These are phyloP conservation scores for Acanthococcus lagerstroemiae DNA, from an alignment of 2,888 invertebrate species.

Conservation along the genomic window DNA sequence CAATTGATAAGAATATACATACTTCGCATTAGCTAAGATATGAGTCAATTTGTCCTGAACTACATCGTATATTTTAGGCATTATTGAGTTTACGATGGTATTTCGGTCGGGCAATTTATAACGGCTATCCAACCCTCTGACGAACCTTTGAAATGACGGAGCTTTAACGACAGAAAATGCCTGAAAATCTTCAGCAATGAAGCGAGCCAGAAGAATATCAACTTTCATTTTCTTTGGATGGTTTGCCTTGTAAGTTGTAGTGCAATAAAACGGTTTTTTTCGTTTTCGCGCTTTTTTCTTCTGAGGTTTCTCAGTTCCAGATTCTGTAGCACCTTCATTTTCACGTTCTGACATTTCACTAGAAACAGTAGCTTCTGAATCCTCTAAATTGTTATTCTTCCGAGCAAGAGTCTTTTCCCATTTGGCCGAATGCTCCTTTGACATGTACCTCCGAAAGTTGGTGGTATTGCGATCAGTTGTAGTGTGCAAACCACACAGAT, in stretches of 20 bases:
- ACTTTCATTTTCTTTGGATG: background rate
- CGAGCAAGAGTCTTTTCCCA: background rate
- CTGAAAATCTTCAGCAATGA: background rate
- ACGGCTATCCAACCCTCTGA: background rate
- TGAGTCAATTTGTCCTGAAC: background rate
- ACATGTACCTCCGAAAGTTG: background rate
- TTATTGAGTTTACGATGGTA: background rate
- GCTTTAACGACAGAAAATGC: background rate
- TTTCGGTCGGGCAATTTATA: background rate
- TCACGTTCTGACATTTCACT: background rate
- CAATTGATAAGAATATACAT: background rate
- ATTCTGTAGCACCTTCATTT: background rate
- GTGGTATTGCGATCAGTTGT: background rate
- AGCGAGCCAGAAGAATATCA: background rate
- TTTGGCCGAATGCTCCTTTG: background rate
- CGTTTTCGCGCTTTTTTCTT: background rate
- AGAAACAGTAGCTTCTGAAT: background rate
- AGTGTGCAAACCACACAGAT: background rate
- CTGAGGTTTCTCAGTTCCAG: background rate
- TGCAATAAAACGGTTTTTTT: background rate
- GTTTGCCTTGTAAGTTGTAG: background rate
- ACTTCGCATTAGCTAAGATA: background rate
- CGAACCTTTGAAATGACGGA: background rate
- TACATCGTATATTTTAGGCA: background rate
- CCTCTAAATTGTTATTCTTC: background rate